Evolutionary conservation across 2,797 vertebrate species (phyloP).

Genomic region (Serranus cabrilla): DNA sequence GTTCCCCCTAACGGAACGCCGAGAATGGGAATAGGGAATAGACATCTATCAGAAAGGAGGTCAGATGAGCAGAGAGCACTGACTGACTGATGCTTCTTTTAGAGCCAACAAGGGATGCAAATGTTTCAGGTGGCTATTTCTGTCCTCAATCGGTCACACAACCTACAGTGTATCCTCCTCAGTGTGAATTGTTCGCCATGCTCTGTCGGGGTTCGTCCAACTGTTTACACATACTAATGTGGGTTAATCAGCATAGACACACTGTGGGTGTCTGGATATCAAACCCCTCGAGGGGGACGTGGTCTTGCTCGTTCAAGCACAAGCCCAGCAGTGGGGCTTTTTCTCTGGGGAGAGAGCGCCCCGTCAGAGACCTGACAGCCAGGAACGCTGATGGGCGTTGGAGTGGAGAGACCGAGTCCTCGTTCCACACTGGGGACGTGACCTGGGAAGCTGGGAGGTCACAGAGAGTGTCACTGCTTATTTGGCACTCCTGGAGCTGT

Average conservation of each 20-base stretch:
- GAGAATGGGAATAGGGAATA: constrained; percentile 44
- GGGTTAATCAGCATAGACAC: constrained; percentile 28
- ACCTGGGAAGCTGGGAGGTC: constrained; percentile 56
- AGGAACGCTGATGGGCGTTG: constrained; percentile 47
- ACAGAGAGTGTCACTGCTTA: constrained; percentile 31
- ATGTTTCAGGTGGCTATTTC: constrained; percentile 48
- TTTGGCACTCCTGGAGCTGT: constrained; percentile 28
- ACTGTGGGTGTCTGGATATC: constrained; percentile 19
- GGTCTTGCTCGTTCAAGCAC: constrained; percentile 35
- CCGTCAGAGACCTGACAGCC: constrained; percentile 63
- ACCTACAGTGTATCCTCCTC: constrained; percentile 19
- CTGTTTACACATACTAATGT: constrained; percentile 38
- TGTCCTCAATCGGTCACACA: constrained; percentile 30
- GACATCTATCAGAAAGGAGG: constrained; percentile 67
- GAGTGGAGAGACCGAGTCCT: constrained; percentile 45
- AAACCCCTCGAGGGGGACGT: constrained; percentile 1
- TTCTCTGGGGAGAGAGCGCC: constrained; percentile 43
- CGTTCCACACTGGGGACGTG: constrained; percentile 58
- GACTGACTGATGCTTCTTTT: constrained; percentile 41
- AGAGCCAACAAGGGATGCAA: constrained; percentile 40
- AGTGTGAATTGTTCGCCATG: constrained; percentile 1
- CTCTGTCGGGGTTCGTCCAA: constrained; percentile 13
- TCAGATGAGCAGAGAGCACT: constrained; percentile 59
- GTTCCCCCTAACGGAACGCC: constrained; percentile 28
- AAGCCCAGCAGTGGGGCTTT: constrained; percentile 14